A percentile compares a stretch with the other conserved stretches of the same genome.
These are phyloP conservation scores for Acrocephalus arundinaceus DNA, from an alignment of 2,113 vertebrate genomes.

Conservation along the genomic window DNA sequence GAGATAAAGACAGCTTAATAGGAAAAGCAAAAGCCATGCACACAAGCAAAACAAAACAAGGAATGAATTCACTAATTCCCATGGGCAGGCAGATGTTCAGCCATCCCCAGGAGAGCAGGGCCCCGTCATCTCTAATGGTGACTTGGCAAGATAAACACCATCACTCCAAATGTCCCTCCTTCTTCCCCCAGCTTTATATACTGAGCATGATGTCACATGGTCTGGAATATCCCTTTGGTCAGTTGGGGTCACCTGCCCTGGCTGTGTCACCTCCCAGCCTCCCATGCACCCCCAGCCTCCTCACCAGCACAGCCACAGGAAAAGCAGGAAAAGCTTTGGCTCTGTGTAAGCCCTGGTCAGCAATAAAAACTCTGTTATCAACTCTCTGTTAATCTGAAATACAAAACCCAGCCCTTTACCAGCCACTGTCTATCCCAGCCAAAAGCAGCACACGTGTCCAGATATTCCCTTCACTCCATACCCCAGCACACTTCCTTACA, in stretches of 20 bases:
- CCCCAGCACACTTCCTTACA: neutral
- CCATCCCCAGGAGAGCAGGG: neutral
- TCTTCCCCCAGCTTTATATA: accelerated
- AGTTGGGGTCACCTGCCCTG: neutral
- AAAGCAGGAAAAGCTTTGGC: neutral
- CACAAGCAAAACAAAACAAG: neutral
- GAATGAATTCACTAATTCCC: neutral
- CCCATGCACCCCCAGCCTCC: no score
- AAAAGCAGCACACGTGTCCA: neutral
- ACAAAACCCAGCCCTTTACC: neutral
- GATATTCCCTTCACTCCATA: neutral
- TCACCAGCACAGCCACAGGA: neutral
- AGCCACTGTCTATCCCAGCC: neutral
- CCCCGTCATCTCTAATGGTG: neutral
- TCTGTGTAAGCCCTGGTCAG: neutral
- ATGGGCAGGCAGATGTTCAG: neutral
- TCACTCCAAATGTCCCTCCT: neutral
- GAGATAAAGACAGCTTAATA: neutral
- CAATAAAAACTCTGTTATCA: neutral
- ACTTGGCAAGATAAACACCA: neutral
- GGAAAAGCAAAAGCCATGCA: neutral
- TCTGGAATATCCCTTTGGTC: neutral
- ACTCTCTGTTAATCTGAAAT: neutral
- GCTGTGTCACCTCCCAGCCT: neutral
- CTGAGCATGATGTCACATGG: neutral